Evolutionary conservation across 1,140 invertebrate species (phyloP).

Genomic region (Colletes gigas): DNA sequence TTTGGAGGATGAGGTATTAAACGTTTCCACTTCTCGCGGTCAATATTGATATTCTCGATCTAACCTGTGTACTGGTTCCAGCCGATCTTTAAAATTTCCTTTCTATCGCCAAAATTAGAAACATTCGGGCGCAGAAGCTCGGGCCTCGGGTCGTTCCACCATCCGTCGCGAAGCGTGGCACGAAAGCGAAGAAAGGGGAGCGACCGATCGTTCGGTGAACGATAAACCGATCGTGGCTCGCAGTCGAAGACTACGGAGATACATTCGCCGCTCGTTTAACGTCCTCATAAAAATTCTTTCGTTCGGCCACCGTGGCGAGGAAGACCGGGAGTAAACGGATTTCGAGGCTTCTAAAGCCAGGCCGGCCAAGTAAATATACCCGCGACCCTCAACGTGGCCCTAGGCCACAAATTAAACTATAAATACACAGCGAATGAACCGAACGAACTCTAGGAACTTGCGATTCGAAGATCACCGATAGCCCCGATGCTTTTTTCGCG

Average conservation of each 20-base stretch:
- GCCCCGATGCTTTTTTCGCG: neutral
- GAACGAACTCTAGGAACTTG: constrained; percentile 58
- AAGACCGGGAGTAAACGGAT: constrained; percentile 59
- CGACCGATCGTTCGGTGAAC: constrained; percentile 61
- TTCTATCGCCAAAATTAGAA: constrained; percentile 38
- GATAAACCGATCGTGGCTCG: constrained; percentile 62
- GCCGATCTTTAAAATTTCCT: constrained; percentile 30
- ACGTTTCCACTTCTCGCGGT: too few species aligned
- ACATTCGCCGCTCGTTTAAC: constrained; percentile 66
- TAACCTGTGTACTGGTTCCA: neutral
- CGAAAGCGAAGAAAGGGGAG: constrained; percentile 41
- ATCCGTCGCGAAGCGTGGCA: constrained; percentile 8
- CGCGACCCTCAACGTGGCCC: constrained; percentile 73
- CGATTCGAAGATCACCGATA: constrained; percentile 28
- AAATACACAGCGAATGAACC: constrained; percentile 72
- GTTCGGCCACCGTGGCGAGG: constrained; percentile 57
- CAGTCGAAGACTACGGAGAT: constrained; percentile 48
- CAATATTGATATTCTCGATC: too few species aligned
- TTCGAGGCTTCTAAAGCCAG: constrained; percentile 56
- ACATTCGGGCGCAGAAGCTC: neutral
- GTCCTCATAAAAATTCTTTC: constrained; percentile 73
- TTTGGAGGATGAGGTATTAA: too few species aligned
- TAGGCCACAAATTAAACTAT: constrained; percentile 79
- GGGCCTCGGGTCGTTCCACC: constrained; percentile 8
- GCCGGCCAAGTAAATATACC: constrained; percentile 73